Conservation (phyloP, 2,888 invertebrate genomes). For the Cepaea hortensis region DNA sequence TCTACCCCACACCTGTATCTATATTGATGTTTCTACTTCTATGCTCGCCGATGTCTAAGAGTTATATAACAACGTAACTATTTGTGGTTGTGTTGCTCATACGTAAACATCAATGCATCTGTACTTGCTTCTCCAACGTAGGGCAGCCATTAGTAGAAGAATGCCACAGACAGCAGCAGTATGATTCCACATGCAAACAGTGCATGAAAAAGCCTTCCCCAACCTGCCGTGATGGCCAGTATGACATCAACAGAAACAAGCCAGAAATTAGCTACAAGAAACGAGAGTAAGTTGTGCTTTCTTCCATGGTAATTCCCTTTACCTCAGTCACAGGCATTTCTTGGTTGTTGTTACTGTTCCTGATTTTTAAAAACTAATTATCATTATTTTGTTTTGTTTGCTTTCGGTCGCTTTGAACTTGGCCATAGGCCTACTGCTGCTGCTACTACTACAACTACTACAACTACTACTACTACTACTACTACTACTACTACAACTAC, state of each 20-base stretch:
- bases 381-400: too few relatives aligned
- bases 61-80: too few relatives aligned
- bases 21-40: too few relatives aligned
- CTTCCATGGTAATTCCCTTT: background rate
- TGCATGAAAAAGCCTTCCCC: background rate
- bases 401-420: too few relatives aligned
- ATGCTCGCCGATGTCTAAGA: too few relatives aligned
- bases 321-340: background rate
- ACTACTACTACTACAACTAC: background rate
- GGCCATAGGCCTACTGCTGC: too few relatives aligned
- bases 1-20: too few relatives aligned
- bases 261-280: background rate
- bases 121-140: background rate
- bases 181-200: background rate
- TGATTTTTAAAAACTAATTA: too few relatives aligned
- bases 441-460: background rate
- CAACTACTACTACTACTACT: background rate
- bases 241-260: background rate
- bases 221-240: background rate
- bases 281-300: background rate
- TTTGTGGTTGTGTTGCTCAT: too few relatives aligned
- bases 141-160: background rate
- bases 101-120: too few relatives aligned
- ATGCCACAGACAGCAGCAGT: background rate
- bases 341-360: background rate